Evolutionary conservation across 1,140 invertebrate species (phyloP).

Genomic region (Drosophila baimaii): DNA sequence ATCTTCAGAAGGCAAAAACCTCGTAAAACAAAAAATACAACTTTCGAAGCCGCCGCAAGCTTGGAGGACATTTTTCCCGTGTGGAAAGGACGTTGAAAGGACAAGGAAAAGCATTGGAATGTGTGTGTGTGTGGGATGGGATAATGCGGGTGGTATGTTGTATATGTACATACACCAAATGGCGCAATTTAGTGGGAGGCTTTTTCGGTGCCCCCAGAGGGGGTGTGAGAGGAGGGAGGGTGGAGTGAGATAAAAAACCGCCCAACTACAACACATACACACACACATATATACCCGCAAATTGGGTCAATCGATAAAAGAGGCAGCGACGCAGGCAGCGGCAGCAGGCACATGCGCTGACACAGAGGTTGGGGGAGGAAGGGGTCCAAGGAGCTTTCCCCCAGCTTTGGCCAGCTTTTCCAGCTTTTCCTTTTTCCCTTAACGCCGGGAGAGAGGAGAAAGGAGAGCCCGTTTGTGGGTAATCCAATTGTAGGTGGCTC

Average conservation of each 20-base stretch:
- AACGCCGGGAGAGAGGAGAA: background rate
- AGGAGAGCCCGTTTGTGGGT: constrained; percentile 31
- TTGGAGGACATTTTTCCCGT: constrained; percentile 32
- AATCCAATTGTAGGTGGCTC: constrained; percentile 75
- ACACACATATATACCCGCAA: constrained; percentile 29
- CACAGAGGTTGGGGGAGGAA: constrained; percentile 10
- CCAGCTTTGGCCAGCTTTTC: constrained; percentile 1
- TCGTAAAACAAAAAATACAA: background rate
- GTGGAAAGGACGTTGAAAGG: constrained; percentile 81
- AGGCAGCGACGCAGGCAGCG: constrained; percentile 34
- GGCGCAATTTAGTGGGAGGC: constrained; percentile 31
- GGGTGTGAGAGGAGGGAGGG: background rate
- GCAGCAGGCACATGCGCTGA: constrained; percentile 65
- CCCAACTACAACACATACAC: constrained; percentile 35
- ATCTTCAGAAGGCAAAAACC: background rate
- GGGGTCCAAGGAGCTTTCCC: constrained; percentile 59
- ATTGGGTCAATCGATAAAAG: constrained; percentile 80
- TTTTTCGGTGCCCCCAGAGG: constrained; percentile 13
- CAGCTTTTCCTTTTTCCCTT: constrained; percentile 22
- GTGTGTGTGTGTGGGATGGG: constrained; percentile 9
- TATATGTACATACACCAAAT: constrained; percentile 33
- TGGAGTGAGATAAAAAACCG: constrained; percentile 32
- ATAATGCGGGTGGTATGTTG: constrained; percentile 19
- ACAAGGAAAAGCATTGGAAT: constrained; percentile 74
- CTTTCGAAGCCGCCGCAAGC: constrained; percentile 7